Base-by-base conservation (phyloP, 2,113 vertebrate species). In the Larimichthys crocea region DNA sequence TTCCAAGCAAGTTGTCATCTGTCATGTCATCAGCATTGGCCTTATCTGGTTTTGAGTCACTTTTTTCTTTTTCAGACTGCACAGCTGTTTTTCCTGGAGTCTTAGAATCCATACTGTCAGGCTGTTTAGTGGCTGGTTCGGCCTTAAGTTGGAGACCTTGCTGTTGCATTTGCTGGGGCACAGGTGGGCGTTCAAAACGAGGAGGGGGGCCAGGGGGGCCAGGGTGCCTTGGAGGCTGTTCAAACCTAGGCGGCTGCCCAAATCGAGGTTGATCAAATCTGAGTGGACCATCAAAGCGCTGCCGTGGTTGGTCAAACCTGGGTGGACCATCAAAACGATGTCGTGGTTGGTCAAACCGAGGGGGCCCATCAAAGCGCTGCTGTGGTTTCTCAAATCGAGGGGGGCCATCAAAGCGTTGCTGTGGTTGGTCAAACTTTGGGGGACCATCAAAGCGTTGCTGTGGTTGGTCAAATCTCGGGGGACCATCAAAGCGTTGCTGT, bases 361-460 rank as follows among this genome's bases (percentile, higher is more conserved):
- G 82, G 3, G 96, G 95, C 76, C 94, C 96, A 85, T 98, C 97
- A 95, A 98, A 96, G 31, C 91, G 94, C 52, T 91, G 90, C 31
- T 79, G 85, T 85, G 90, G 91, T 19, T 86, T 89, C 50, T 94
- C 92, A 56, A 94, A 92, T 1, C 86, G 56, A 0, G 89, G 60
- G 3, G 96, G 95, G 70, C 94, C 96, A 86, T 97, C 97, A 95
- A 98, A 88, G 9, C 72, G 72, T 19, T 80, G 83, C 7, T 12
- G 69, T 48, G 85, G 80, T 19, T 86, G 74, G 72, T 86, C 53
- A 9, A 89, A 89, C 0, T 60, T 61, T 14, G 74, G 77, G 0
- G 88, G 65, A 9, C 94, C 96, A 86, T 97, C 97, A 95, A 98
- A 88, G 9, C 72, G 72, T 19, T 80, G 83, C 7, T 12, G 69